Evolutionary conservation across 23 tunicate genomes (phyloP).

Genomic region (Corella eumyota): DNA sequence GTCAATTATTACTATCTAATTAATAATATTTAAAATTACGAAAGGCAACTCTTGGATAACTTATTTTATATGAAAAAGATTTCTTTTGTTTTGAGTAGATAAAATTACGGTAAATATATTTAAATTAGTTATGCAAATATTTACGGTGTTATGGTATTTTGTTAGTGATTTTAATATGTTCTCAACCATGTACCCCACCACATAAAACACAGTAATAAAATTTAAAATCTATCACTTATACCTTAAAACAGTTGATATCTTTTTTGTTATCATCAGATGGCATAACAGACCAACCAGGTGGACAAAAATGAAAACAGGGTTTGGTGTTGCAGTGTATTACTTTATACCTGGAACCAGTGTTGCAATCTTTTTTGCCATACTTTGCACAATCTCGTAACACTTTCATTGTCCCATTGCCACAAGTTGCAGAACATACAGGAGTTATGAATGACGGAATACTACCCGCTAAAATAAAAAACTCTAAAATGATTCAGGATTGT

Average conservation of each 20-base stretch:
- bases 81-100: not conserved
- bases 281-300: constrained; percentile 30
- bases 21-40: no score
- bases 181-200: no score
- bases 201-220: no score
- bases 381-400: constrained; percentile 40
- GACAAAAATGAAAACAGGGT: constrained; percentile 35
- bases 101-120: no score
- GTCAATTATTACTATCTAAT: no score
- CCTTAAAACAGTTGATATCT: constrained; percentile 50
- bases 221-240: no score
- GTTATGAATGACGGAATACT: not conserved
- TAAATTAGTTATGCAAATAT: no score
- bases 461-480: constrained; percentile 1
- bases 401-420: constrained; percentile 43
- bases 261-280: constrained; percentile 1
- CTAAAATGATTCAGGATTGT: not conserved
- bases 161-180: no score
- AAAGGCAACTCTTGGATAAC: not conserved
- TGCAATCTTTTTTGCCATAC: constrained; percentile 21
- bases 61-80: not conserved
- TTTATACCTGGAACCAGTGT: constrained; percentile 16
- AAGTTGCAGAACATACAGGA: constrained; percentile 24
- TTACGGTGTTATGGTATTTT: no score
- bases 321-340: constrained; percentile 44